Percentiles rank a stretch among this genome's conserved stretches.
phyloP scores from a whole-genome alignment of 2,797 vertebrate genomes.

The Clamator glandarius region DNA sequence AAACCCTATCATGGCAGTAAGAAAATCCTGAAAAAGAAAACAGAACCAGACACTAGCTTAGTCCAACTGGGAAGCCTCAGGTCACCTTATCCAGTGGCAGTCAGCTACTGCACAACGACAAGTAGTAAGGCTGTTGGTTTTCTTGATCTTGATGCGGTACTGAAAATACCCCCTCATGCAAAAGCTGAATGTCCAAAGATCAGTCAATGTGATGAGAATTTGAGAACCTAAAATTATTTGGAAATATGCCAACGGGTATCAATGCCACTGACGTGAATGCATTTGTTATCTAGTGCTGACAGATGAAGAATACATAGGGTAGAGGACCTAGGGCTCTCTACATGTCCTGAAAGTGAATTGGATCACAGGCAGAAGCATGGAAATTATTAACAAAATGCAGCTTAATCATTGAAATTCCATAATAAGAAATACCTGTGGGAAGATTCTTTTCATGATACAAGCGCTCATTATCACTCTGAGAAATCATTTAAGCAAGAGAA shows the following conservation, averaged over 20 bases:
- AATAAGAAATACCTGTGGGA: not conserved
- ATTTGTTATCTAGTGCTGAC: constrained; percentile 20
- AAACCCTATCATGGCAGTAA: not conserved
- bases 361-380: not conserved
- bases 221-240: constrained; percentile 43
- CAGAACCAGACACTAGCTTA: constrained; percentile 56
- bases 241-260: constrained; percentile 32
- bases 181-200: constrained; percentile 28
- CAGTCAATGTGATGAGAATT: constrained; percentile 36
- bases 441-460: not conserved
- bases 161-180: constrained; percentile 41
- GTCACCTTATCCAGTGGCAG: constrained; percentile 28
- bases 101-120: not conserved
- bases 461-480: not conserved
- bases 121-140: constrained; percentile 44
- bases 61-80: constrained; percentile 33
- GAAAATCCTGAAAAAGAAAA: constrained; percentile 36
- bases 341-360: not conserved
- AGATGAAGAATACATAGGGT: not conserved
- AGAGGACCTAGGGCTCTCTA: not conserved
- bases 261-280: not conserved
- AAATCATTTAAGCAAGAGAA: not conserved
- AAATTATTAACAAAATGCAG: not conserved
- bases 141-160: constrained; percentile 34
- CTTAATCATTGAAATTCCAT: not conserved